A percentile compares a stretch with the other conserved stretches of the same genome.
Evolutionary conservation across 1,140 invertebrate genomes (phyloP).

Genomic region (Leptinotarsa defecta): DNA sequence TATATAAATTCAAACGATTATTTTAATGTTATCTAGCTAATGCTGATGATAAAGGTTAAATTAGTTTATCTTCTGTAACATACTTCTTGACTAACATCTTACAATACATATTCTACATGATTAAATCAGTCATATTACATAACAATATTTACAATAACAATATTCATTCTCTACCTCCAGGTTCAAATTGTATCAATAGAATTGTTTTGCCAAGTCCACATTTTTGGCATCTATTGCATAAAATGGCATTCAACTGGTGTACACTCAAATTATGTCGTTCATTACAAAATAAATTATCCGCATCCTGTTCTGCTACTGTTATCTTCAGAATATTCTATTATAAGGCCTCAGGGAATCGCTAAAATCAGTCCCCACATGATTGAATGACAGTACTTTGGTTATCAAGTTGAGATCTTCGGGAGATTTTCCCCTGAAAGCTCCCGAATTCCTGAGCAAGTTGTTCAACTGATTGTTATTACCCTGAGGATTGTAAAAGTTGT

Average conservation of each 20-base stretch:
- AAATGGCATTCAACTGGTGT: not conserved
- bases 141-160: constrained; percentile 2
- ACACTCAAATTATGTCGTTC: not conserved
- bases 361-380: constrained; percentile 58
- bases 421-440: constrained; percentile 62
- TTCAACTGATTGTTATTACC: constrained; percentile 66
- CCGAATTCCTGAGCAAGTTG: constrained; percentile 67
- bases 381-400: constrained; percentile 76
- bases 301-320: not conserved
- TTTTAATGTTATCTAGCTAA: no score
- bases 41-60: no score
- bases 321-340: not conserved
- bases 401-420: constrained; percentile 79
- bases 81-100: not conserved
- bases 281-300: constrained; percentile 19
- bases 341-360: constrained; percentile 10
- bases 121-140: constrained; percentile 1
- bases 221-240: constrained; percentile 2
- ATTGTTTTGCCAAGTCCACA: not conserved
- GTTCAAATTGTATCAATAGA: not conserved
- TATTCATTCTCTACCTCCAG: not conserved
- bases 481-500: constrained; percentile 1
- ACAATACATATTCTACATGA: not conserved
- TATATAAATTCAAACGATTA: no score
- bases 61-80: not conserved